phyloP scores from a whole-genome alignment of 2,113 vertebrate genomes.

The Hyperopisus bebe region DNA sequence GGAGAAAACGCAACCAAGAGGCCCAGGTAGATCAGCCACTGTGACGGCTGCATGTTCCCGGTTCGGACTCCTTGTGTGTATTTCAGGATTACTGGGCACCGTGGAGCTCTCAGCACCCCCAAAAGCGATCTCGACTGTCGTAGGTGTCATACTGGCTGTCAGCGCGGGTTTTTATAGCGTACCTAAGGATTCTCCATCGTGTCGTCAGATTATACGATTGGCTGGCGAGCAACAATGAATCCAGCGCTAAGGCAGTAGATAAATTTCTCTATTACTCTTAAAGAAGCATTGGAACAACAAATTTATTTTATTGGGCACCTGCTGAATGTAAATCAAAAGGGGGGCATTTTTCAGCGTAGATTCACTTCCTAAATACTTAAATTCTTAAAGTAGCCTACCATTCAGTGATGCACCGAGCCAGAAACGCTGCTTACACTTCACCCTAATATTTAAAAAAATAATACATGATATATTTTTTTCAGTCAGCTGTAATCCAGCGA shows the following conservation, averaged over 20 bases:
- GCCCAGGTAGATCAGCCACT: slow-evolving; percentile 66
- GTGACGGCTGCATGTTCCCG: slow-evolving; percentile 74
- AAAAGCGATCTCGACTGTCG: slow-evolving; percentile 74
- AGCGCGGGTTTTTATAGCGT: slow-evolving; percentile 93
- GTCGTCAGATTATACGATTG: slow-evolving; percentile 91
- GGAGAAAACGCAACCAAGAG: slow-evolving; percentile 72
- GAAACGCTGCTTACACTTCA: background rate
- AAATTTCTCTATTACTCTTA: slow-evolving; percentile 69
- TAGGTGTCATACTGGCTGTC: slow-evolving; percentile 79
- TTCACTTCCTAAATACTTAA: slow-evolving; percentile 4
- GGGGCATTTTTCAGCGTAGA: background rate
- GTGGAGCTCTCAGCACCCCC: slow-evolving; percentile 1
- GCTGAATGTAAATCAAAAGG: slow-evolving; percentile 18
- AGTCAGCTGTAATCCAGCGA: background rate
- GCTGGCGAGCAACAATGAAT: slow-evolving; percentile 90
- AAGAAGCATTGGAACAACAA: slow-evolving; percentile 35
- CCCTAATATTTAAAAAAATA: background rate
- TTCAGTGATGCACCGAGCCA: background rate
- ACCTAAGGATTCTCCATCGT: slow-evolving; percentile 79
- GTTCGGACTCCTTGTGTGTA: slow-evolving; percentile 45
- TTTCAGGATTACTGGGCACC: slow-evolving; percentile 20
- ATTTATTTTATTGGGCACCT: slow-evolving; percentile 6
- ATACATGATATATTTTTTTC: background rate
- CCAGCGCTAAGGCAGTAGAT: slow-evolving; percentile 79
- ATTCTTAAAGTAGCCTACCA: background rate